Percentiles rank a stretch among this genome's conserved stretches.
phyloP scores from a whole-genome alignment of 2,888 invertebrate species.

The Sphecodes monilicornis region DNA sequence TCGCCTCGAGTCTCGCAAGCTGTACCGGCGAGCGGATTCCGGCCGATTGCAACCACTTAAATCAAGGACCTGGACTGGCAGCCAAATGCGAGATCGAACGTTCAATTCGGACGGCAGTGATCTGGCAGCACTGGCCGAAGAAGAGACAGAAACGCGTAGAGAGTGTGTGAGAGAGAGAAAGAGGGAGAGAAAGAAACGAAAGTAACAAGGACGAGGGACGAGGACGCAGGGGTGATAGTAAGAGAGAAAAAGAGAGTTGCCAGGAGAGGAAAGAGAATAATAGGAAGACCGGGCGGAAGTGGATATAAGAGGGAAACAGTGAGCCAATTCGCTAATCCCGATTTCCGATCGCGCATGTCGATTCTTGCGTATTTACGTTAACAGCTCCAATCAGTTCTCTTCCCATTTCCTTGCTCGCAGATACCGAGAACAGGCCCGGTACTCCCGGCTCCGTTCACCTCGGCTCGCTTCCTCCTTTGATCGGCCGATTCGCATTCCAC shows the following conservation, averaged over 20 bases:
- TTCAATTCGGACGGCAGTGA: conserved; percentile 61
- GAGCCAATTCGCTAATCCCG: conserved; percentile 79
- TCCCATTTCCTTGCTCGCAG: conserved; percentile 74
- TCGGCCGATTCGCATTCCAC: conserved; percentile 40
- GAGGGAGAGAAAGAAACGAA: conserved; percentile 21
- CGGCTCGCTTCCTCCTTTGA: conserved; percentile 42
- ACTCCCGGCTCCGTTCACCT: conserved; percentile 24
- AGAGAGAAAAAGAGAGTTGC: neutral
- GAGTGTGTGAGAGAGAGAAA: neutral
- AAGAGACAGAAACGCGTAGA: no score
- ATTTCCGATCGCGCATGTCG: conserved; percentile 77
- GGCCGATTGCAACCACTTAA: conserved; percentile 76
- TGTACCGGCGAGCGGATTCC: conserved; percentile 66
- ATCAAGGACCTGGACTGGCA: conserved; percentile 73
- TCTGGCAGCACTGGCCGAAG: conserved; percentile 42
- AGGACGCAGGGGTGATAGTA: neutral
- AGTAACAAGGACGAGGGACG: conserved; percentile 32
- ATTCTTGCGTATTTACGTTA: conserved; percentile 77
- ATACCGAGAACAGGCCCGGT: conserved; percentile 46
- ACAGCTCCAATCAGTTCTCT: conserved; percentile 79
- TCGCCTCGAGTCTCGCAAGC: conserved; percentile 50
- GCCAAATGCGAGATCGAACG: conserved; percentile 71
- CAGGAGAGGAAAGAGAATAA: conserved; percentile 12
- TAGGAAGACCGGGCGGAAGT: conserved; percentile 34
- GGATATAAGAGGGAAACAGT: conserved; percentile 69